Evolutionary conservation across 2,888 invertebrate species (phyloP), one percentile per base, ranked within the genome.

Genomic region (Diaprepes abbreviatus): DNA sequence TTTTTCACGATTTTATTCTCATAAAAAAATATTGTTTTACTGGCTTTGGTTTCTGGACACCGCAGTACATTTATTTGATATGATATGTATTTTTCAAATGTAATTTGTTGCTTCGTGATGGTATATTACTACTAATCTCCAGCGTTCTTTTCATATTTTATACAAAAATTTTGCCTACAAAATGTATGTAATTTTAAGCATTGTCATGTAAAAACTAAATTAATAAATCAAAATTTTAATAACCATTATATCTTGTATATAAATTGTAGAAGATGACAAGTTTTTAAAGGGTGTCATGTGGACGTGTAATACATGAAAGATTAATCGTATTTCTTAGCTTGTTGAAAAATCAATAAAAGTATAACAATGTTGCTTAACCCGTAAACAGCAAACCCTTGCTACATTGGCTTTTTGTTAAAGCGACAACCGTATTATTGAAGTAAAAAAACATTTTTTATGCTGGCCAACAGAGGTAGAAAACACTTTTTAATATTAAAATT

Each of bases 331-430:
- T 71, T 67, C 66, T 71, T 68, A 71, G 63, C 63, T 64, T 35
- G 48, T 31, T 24, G 31, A 64, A 70, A 71, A 67, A 71, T 71
- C 71, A 54, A 71, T 71, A 71, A 71, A 66, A 66, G 35, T 66
- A 38, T 63, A 70, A 70, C 77, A 79, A 76, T 71, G 75, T 65
- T 76, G 77, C 77, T 77, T 64, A 38, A 54, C 55, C 55, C 21
- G 21, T 43, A 33, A 62, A 62, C 52, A 50, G 58, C 36, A 64
- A 24, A 59, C 43, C 40, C 43, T 63, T 38, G 36, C 31, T 33
- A 24, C 31, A 19, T 45, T 28, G 24, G n/a, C 59, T 65, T 54
- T 57, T 55, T 65, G 65, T 43, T 2, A 52, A 52, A 52, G 1
- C 31, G 52, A 21, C 43, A 10, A 21, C 21, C 9, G 19, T 43